Evolutionary conservation across 2,113 vertebrate genomes (phyloP).

Genomic region (Pseudopodoces humilis): DNA sequence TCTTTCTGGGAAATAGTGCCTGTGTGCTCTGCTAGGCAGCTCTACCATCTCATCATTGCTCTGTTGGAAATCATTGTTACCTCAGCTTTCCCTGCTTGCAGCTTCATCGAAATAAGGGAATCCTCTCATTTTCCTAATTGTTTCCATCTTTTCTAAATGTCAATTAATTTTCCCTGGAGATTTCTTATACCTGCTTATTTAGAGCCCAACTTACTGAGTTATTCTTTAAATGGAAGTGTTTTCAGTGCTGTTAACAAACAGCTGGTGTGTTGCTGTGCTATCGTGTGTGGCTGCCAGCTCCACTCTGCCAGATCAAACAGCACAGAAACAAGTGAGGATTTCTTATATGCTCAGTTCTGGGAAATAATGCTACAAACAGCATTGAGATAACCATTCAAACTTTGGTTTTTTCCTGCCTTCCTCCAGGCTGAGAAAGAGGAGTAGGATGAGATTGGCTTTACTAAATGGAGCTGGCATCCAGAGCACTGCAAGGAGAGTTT

Average conservation of each 20-base stretch:
- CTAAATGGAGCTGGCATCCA: not conserved
- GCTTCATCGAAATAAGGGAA: constrained; percentile 49
- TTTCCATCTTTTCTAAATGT: constrained; percentile 55
- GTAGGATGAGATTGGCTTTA: not conserved
- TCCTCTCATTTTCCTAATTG: constrained; percentile 42
- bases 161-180: constrained; percentile 56
- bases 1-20: not conserved
- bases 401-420: not conserved
- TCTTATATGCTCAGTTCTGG: not conserved
- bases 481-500: not conserved
- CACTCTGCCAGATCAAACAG: not conserved
- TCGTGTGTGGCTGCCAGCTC: not conserved
- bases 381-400: not conserved
- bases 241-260: constrained; percentile 37
- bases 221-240: constrained; percentile 57
- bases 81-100: constrained; percentile 35
- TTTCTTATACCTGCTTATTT: constrained; percentile 65
- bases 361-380: not conserved
- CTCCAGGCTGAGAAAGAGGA: not conserved
- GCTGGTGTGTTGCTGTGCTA: not conserved
- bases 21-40: constrained; percentile 20
- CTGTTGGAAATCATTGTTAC: constrained; percentile 58
- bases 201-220: constrained; percentile 43
- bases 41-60: constrained; percentile 54
- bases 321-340: not conserved